These are phyloP conservation scores for Ophiothrix spiculata DNA, from an alignment of 35 echinoderm and acorn worm genomes.

Conservation along the genomic window DNA sequence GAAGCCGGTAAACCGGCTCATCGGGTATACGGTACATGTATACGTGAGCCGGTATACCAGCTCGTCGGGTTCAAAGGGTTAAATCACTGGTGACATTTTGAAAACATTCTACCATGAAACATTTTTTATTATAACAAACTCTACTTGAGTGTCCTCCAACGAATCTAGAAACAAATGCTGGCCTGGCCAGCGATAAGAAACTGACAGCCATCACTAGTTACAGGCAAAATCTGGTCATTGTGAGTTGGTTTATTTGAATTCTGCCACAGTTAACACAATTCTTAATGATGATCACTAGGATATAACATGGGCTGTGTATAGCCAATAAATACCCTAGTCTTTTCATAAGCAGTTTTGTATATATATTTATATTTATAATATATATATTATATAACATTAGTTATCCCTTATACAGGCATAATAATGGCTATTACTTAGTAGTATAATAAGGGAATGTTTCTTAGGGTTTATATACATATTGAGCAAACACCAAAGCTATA, in stretches of 20 bases:
- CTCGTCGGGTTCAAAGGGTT: too few relatives aligned
- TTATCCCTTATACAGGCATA: neutral
- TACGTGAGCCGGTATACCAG: too few relatives aligned
- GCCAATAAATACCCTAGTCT: neutral
- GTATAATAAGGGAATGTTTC: neutral
- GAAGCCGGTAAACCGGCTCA: too few relatives aligned
- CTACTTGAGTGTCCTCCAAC: too few relatives aligned
- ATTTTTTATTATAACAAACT: too few relatives aligned
- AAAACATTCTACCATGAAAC: too few relatives aligned
- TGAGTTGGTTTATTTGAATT: conserved; percentile 12
- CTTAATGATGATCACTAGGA: neutral
- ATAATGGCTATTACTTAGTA: neutral
- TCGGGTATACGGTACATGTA: too few relatives aligned
- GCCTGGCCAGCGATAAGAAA: too few relatives aligned
- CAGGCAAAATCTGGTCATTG: conserved; percentile 11
- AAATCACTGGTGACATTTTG: too few relatives aligned
- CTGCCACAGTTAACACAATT: neutral
- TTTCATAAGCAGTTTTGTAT: neutral
- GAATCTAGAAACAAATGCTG: too few relatives aligned
- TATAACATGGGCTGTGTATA: neutral
- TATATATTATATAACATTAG: neutral
- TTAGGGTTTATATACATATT: neutral
- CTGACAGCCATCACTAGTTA: too few relatives aligned
- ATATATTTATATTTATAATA: neutral
- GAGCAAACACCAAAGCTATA: neutral